Conservation (phyloP, 2,797 vertebrate genomes). For the Orientallactaga sibirica region DNA sequence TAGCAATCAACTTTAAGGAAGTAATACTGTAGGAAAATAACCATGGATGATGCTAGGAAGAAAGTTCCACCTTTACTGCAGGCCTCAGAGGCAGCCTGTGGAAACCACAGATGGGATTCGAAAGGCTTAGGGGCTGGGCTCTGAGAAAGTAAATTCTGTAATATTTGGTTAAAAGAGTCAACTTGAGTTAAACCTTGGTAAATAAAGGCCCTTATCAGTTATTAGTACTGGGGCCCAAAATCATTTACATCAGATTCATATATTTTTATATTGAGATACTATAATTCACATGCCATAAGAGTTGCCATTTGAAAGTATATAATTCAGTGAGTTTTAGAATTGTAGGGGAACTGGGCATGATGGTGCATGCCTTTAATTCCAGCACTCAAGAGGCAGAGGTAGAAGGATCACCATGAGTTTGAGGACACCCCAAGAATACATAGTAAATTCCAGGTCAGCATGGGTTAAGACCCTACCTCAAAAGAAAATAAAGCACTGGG, state of each 20-base stretch:
- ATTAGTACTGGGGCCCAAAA: not conserved
- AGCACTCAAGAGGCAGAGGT: too few relatives aligned
- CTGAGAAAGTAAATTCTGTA: conserved; percentile 32
- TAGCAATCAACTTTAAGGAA: not conserved
- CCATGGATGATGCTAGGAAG: not conserved
- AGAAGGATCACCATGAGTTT: too few relatives aligned
- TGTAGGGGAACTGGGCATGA: not conserved
- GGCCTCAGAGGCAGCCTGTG: not conserved
- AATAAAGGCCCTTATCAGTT: not conserved
- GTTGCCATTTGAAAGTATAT: not conserved
- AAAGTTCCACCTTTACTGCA: not conserved
- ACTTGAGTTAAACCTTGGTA: not conserved
- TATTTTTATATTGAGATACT: conserved; percentile 8
- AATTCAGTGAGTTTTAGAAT: not conserved
- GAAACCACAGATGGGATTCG: not conserved
- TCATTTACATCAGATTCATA: not conserved
- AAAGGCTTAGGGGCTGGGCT: not conserved
- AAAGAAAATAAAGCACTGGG: too few relatives aligned
- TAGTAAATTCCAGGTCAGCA: too few relatives aligned
- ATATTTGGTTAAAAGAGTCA: not conserved
- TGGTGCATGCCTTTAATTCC: too few relatives aligned
- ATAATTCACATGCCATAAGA: not conserved
- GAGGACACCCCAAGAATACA: too few relatives aligned
- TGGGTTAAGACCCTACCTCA: too few relatives aligned
- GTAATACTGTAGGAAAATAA: not conserved